phyloP scores from a whole-genome alignment of 1,140 invertebrate species.

The Ridgeia piscesae region DNA sequence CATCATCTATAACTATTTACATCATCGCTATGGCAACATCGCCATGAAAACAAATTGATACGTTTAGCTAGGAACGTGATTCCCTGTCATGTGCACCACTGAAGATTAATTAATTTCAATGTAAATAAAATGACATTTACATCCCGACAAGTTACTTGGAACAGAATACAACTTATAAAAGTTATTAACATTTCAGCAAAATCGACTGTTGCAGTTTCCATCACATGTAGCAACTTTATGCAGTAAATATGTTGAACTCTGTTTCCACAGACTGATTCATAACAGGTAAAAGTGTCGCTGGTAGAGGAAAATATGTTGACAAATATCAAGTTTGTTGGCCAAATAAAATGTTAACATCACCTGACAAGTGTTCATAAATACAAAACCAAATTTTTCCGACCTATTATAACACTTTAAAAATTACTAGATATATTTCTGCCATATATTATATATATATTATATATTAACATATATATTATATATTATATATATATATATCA shows the following conservation, averaged over 20 bases:
- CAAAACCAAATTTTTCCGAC: not conserved
- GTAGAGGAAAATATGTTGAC: not conserved
- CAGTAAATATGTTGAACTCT: not conserved
- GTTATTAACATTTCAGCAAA: not conserved
- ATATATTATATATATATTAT: too few species aligned
- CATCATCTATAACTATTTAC: not conserved
- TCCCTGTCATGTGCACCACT: not conserved
- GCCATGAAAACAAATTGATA: not conserved
- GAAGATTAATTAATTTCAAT: not conserved
- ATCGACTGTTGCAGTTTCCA: too few species aligned
- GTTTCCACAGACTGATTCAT: not conserved
- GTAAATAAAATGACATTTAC: not conserved
- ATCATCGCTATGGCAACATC: not conserved
- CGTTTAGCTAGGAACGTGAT: not conserved
- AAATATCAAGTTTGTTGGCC: not conserved
- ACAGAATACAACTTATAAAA: not conserved
- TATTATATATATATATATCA: too few species aligned
- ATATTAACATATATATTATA: too few species aligned
- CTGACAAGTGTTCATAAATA: not conserved
- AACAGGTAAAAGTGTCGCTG: not conserved
- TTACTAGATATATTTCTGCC: too few species aligned
- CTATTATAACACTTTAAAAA: not conserved
- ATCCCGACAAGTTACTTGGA: not conserved
- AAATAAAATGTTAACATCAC: not conserved
- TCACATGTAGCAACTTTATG: too few species aligned